Base-by-base conservation (phyloP, 1,140 invertebrate species). In the Gryllus bimaculatus region DNA sequence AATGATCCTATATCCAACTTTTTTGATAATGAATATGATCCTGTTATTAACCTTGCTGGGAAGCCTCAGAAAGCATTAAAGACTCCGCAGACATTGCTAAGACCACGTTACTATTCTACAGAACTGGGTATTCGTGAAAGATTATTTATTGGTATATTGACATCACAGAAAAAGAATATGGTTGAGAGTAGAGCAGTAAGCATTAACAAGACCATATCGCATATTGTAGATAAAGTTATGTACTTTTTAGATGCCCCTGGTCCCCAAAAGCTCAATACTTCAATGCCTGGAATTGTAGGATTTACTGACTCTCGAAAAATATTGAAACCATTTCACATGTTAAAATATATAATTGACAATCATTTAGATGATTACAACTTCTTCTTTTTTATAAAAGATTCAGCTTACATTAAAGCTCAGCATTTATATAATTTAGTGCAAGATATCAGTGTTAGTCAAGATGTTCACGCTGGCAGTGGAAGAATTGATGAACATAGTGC, bases 101-200 rank as follows among this genome's bases (percentile, higher is more conserved):
- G 96, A 8, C 96, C 96, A 2, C 88, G 96, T 48, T 98, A 96
- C 87, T 97, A 96, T 85, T 95, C 94, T 15, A 96, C 95, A 0
- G 96, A 98, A 86, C 88, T 98, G 49, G 95, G 95, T 4, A 96
- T 98, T 76, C 89, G 92, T 75, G 93, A 96, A 49, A 96, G 95
- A 84, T 84, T 97, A n/a, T 93, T 98, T 83, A 91, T 96, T 21
- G 95, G 92, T 6, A 90, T 96, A 74, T 87, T 96, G 79, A 93
- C 93, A 7, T 92, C 90, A 4, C 90, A 91, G 80, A 66, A 66
- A 66, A 66, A 18, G 10, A 88, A 92, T 75, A 91, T 91, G 81
- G 88, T 96, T 8, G 89, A 91, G 79, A 90, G 88, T 74, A 88
- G 92, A 79, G 93, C 91, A 3, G 88, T 93, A 8, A 93, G 93